Evolutionary conservation across 2,888 invertebrate species (phyloP).

Genomic region (Lepetodrilus schrolli): DNA sequence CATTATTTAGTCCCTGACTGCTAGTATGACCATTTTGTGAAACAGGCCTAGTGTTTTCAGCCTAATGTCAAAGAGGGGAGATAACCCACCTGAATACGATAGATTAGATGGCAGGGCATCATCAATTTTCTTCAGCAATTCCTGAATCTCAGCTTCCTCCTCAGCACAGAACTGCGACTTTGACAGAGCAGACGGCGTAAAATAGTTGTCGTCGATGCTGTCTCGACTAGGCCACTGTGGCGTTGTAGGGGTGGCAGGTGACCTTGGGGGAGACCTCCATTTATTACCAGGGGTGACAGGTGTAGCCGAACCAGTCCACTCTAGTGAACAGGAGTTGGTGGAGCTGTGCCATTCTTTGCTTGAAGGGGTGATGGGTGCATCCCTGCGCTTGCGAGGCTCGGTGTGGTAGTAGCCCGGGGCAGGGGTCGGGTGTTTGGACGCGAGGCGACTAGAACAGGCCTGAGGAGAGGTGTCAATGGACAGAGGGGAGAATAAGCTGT

Average conservation of each 20-base stretch:
- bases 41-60: too few relatives aligned
- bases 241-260: not conserved
- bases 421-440: conserved; percentile 2
- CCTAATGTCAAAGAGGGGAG: too few relatives aligned
- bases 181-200: conserved; percentile 53
- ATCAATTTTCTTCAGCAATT: conserved; percentile 54
- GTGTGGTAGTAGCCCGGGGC: not conserved
- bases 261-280: not conserved
- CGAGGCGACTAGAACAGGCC: conserved; percentile 7
- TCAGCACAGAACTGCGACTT: conserved; percentile 55
- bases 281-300: not conserved
- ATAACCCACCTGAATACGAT: conserved; percentile 52
- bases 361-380: not conserved
- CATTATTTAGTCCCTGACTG: too few relatives aligned
- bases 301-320: not conserved
- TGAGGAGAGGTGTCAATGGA: conserved; percentile 16
- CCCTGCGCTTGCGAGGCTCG: not conserved
- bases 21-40: too few relatives aligned
- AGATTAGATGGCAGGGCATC: conserved; percentile 52
- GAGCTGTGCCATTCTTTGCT: not conserved
- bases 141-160: conserved; percentile 58
- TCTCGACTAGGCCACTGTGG: conserved; percentile 46
- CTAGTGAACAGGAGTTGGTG: not conserved
- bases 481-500: not conserved
- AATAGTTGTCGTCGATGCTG: conserved; percentile 50